Base-by-base conservation (phyloP, 2,797 vertebrate species). In the Lophura swinhoii region DNA sequence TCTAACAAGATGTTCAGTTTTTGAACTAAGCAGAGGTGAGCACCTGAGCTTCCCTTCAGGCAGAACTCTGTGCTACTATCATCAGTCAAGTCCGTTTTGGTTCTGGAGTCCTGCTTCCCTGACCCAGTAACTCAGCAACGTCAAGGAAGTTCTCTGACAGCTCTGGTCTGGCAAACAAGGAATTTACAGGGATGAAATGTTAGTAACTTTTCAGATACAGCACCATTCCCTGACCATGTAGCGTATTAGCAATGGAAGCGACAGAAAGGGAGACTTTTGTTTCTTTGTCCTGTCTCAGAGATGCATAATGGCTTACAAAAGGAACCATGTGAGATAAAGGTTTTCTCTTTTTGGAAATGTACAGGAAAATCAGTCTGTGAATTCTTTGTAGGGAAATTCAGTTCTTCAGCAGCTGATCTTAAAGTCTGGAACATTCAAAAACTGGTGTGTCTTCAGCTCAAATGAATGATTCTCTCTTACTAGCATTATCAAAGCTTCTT, bases 401-500 rank as follows among this genome's bases (percentile, higher is more conserved):
- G 29, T 79, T 62, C 46, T 56, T 88, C 60, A 67, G 37, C 58
- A 72, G 43, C 64, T 77, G 86, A 67, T 29, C 68, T 44, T 28
- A 44, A 60, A 88, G 49, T 59, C 48, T 46, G 37, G 9, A 71
- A 83, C 56, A 56, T 49, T 77, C 14, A 80, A 29, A 93, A 72
- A 43, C 6, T 91, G 83, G 81, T 75, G 69, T 33, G 28, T 12
- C 64, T 88, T 88, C 80, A 77, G 59, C 29, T 46, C 44, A 72
- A 68, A 74, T 71, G 46, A 62, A 22, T 67, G 49, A 51, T 62
- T 91, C 35, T 76, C 22, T 84, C 68, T 67, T 82, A 58, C 68
- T 73, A 82, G 43, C 24, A 94, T 75, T 66, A 87, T 48, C 63
- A 93, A 24, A 51, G 24, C n/a, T 80, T 78, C 83, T 75, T 84